A percentile compares a stretch with the other conserved stretches of the same genome.
phyloP scores from a whole-genome alignment of 2,113 vertebrate genomes.

The Silurus meridionalis region DNA sequence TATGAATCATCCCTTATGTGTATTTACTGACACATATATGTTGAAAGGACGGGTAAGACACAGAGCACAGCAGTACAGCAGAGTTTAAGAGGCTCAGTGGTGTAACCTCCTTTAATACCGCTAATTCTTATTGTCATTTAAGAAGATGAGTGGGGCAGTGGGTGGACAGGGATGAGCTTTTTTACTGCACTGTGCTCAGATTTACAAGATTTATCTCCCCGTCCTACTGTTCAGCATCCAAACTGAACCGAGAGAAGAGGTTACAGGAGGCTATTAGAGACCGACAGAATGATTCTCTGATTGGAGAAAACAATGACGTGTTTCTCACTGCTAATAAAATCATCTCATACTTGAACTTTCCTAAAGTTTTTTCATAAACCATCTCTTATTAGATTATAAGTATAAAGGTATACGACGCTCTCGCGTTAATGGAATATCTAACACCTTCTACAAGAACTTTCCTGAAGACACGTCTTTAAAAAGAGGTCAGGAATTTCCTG shows the following conservation, averaged over 20 bases:
- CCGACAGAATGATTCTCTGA: neutral
- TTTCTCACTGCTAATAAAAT: neutral
- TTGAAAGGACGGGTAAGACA: conserved; percentile 34
- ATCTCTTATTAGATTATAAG: neutral
- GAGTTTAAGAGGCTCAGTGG: conserved; percentile 69
- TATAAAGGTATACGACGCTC: neutral
- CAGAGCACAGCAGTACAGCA: conserved; percentile 62
- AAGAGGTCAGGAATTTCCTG: neutral
- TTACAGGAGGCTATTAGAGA: neutral
- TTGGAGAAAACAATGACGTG: neutral
- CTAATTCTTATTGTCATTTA: conserved; percentile 74
- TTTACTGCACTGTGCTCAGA: conserved; percentile 61
- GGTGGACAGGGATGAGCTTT: conserved; percentile 64
- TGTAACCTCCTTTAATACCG: conserved; percentile 64
- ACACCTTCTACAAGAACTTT: neutral
- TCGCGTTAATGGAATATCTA: neutral
- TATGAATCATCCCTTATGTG: neutral
- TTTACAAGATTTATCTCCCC: conserved; percentile 58
- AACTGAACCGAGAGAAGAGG: neutral
- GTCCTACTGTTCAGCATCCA: neutral
- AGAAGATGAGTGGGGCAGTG: conserved; percentile 62
- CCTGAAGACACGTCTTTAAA: neutral
- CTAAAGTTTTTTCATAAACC: neutral
- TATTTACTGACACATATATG: conserved; percentile 13
- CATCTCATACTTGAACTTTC: neutral